A percentile compares a stretch with the other conserved stretches of the same genome.
Conservation (phyloP, 1,140 invertebrate species). For the Rhynchophorus ferrugineus region DNA sequence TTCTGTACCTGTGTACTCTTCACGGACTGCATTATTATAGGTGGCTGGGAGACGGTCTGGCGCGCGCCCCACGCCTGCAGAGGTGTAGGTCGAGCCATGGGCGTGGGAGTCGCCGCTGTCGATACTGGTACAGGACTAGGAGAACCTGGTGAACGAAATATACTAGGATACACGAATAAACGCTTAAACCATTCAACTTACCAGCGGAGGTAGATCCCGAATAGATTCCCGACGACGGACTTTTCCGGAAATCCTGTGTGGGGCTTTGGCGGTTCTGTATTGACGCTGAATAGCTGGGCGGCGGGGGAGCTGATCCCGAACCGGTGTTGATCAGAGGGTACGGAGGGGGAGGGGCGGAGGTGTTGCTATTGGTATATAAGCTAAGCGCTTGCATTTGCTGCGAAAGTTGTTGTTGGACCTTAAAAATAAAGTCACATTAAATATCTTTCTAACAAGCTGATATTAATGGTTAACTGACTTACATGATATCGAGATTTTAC, state of each 20-base stretch:
- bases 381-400: constrained; percentile 83
- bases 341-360: constrained; percentile 61
- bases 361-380: constrained; percentile 57
- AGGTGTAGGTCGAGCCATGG: constrained; percentile 65
- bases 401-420: constrained; percentile 66
- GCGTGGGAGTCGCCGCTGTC: constrained; percentile 47
- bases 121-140: constrained; percentile 71
- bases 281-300: constrained; percentile 75
- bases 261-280: constrained; percentile 81
- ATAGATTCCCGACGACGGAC: constrained; percentile 69
- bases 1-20: constrained; percentile 92
- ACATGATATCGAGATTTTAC: too few species aligned
- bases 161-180: too few species aligned
- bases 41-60: constrained; percentile 77
- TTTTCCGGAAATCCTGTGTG: constrained; percentile 63
- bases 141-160: constrained; percentile 45
- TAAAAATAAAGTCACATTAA: background rate
- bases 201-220: constrained; percentile 65
- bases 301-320: constrained; percentile 58
- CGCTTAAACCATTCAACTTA: background rate
- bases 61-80: constrained; percentile 69
- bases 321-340: constrained; percentile 58
- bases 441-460: too few species aligned
- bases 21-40: constrained; percentile 93
- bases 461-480: too few species aligned